Evolutionary conservation across 1,140 invertebrate species (phyloP), one percentile per base, ranked within the genome.

Genomic region (silkworm (Bombyx mori)): DNA sequence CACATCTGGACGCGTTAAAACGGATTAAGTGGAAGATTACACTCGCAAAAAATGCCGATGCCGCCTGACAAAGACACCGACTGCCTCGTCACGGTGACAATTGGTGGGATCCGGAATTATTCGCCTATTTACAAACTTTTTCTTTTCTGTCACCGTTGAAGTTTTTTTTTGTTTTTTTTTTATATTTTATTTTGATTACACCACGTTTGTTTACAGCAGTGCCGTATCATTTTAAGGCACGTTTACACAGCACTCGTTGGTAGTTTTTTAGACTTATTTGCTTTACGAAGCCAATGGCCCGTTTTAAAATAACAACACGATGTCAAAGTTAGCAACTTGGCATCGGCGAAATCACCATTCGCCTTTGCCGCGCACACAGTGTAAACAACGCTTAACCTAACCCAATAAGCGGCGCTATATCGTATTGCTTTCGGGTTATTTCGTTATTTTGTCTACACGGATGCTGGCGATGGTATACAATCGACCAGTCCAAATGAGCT

Each of bases 381-480:
- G 71, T 81, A 86, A 86, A 86, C 81, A 83, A 69, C 68, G 75
- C 77, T 73, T 81, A 86, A 86, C 81, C 83, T 84, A 81, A 84
- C 83, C 80, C 79, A 86, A 86, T 83, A 86, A 82, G 75, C 65
- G 65, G 67, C 70, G 73, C 63, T 75, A 81, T 84, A 84, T 82
- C 79, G 75, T 71, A 72, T 84, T 82, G 79, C 82, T 82, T 86
- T 86, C 81, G 73, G 74, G 63, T 79, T 86, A 84, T 81, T 86
- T 75, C 81, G 74, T 77, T 86, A 86, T 86, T 86, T 86, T 86
- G 83, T 86, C 83, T 86, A 86, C 83, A 80, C 75, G 80, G 80
- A 86, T 82, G 73, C 77, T 79, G 77, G 76, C 75, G 79, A 81
- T 83, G 75, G 76, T 79, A 65, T 71, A 69, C 64, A 65, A 72